Percentiles rank a stretch among this genome's conserved stretches.
These are phyloP conservation scores for Acrossocheilus fasciatus DNA, from an alignment of 2,797 vertebrate genomes.

Conservation along the genomic window DNA sequence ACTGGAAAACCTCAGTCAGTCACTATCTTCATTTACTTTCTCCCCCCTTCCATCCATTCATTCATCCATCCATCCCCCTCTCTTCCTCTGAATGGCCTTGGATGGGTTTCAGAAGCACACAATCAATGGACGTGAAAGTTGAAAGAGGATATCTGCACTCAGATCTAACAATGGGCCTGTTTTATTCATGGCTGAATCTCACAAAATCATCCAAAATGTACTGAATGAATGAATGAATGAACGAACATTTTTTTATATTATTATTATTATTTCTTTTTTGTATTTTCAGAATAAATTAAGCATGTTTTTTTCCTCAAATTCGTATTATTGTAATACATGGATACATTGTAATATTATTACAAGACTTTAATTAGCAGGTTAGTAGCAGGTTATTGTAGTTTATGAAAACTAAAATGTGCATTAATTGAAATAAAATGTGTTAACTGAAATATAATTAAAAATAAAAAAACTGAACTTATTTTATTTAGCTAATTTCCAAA, in stretches of 20 bases:
- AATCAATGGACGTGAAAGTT: conserved; percentile 68
- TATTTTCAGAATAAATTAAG: not conserved
- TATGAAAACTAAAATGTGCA: not conserved
- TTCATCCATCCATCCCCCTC: conserved; percentile 57
- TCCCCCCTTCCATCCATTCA: conserved; percentile 32
- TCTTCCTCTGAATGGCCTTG: conserved; percentile 66
- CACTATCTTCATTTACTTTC: not conserved
- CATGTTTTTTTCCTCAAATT: not conserved
- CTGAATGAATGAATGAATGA: not conserved
- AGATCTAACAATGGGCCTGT: not conserved
- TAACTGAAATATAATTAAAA: not conserved
- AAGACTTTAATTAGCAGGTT: not conserved
- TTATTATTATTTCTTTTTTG: not conserved
- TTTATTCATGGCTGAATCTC: not conserved
- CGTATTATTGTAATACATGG: not conserved
- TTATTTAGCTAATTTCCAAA: not conserved
- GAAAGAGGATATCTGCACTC: conserved; percentile 37
- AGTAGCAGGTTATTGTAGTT: not conserved
- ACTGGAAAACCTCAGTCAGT: conserved; percentile 33
- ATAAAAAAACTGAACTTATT: not conserved
- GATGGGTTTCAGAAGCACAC: conserved; percentile 71
- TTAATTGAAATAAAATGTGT: not conserved
- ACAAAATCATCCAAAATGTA: not conserved
- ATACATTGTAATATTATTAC: not conserved
- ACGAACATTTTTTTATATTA: no score